Evolutionary conservation across 2,113 vertebrate species (phyloP).

Genomic region (Callospermophilus lateralis): DNA sequence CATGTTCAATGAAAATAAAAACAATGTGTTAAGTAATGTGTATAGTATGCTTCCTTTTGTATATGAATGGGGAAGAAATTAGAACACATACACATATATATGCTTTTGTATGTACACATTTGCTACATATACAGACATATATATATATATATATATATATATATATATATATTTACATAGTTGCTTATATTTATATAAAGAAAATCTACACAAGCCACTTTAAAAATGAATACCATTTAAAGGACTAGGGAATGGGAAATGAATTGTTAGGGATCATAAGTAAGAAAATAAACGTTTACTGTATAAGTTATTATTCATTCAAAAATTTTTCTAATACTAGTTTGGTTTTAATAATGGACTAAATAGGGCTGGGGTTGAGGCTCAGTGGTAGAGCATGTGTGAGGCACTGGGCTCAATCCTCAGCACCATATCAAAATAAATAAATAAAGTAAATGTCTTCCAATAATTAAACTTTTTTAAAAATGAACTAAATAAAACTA

Average conservation of each 20-base stretch:
- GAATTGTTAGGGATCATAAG: neutral
- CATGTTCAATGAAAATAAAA: neutral
- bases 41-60: neutral
- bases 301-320: constrained; percentile 1
- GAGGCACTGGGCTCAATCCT: no score
- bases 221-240: neutral
- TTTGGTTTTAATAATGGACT: constrained; percentile 3
- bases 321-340: neutral
- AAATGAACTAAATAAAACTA: no score
- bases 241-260: neutral
- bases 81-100: neutral
- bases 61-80: neutral
- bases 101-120: no score
- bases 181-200: constrained; percentile 13
- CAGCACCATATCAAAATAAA: no score
- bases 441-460: no score
- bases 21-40: neutral
- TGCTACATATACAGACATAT: no score
- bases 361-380: neutral
- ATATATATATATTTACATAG: neutral
- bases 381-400: no score
- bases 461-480: no score
- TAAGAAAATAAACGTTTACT: neutral
- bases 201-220: neutral
- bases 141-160: no score